Base-by-base conservation (phyloP, 2,888 invertebrate genomes). In the Atherix ibis region DNA sequence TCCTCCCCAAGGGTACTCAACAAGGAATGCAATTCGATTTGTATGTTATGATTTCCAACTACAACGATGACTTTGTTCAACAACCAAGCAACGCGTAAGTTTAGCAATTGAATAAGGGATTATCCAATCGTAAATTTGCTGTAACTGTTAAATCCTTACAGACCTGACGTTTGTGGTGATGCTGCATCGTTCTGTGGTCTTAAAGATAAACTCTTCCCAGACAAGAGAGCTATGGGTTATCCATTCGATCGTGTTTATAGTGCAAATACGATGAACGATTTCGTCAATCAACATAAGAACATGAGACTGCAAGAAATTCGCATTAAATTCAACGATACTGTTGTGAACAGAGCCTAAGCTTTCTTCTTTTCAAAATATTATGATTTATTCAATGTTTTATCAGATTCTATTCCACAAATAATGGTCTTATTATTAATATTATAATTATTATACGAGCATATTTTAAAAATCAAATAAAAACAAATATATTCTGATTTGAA, bases 21-120 rank as follows among this genome's bases (percentile, higher is more conserved):
- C 64, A 68, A 37, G 84, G 84, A 1, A 73, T 68, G 57, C 58
- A 65, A 0, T 70, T 74, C 49, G 72, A 79, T 43, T 60, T 84
- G 26, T 84, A 81, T 54, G 76, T 70, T 27, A 83, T 84, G 81
- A 65, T 84, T 38, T 76, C 83, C 36, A 71, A 84, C 58, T 78
- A 72, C 57, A 60, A 57, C 3, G 68, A 70, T 6, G 84, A 85
- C 42, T 40, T 46, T 8, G 58, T 59, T 13, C 40, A 49, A 15
- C 53, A 56, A 41, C 30, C 40, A 2, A 48, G 43, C 25, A 40
- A 41, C 10, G 33, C 3, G 41, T 44, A 39, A 36, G 27, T 17
- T 15, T 18, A 9, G 4, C 12, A 26, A 14, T 18, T 3, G 16
- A 6, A 25, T 26, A n/a, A n/a, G n/a, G n/a, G n/a, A n/a, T n/a